Percentiles rank a stretch among this genome's conserved stretches.
These are phyloP conservation scores for Tamias sibiricus DNA, from an alignment of 2,113 vertebrate genomes.

Conservation along the genomic window DNA sequence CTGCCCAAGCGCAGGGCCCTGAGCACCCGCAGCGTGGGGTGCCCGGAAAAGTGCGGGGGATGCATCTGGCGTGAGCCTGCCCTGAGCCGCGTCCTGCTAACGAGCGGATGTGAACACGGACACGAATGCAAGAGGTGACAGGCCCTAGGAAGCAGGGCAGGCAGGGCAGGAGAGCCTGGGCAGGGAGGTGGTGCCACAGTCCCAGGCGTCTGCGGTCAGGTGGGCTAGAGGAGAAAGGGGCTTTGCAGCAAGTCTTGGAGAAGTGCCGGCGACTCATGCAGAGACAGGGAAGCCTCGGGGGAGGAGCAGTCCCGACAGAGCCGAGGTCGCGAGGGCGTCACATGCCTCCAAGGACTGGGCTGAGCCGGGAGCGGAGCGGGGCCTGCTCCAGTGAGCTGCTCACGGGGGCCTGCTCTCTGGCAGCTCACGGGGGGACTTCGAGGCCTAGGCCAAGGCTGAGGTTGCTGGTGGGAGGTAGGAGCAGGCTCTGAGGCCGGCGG, in stretches of 20 bases:
- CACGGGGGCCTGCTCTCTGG: not conserved
- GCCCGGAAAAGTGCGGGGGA: not conserved
- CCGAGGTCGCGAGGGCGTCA: rapidly evolving
- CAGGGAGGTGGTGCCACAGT: rapidly evolving
- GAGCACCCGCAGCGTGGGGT: not conserved
- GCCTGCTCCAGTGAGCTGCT: not conserved
- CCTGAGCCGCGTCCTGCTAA: not conserved
- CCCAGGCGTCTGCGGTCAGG: not conserved
- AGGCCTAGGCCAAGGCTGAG: not conserved
- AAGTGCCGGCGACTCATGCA: rapidly evolving
- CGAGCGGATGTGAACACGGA: rapidly evolving
- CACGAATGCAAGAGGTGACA: no score
- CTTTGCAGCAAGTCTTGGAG: not conserved
- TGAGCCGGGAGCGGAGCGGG: not conserved
- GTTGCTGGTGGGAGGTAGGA: not conserved
- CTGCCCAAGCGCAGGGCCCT: rapidly evolving
- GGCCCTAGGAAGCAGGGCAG: not conserved
- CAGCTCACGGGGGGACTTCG: not conserved
- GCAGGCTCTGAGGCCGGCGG: rapidly evolving
- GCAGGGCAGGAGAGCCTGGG: no score
- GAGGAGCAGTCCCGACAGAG: not conserved
- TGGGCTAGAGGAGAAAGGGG: not conserved
- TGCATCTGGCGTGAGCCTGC: not conserved
- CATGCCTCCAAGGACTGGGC: not conserved
- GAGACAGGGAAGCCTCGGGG: not conserved